Conservation (phyloP, 2,113 vertebrate species). For the Chiloscyllium plagiosum region DNA sequence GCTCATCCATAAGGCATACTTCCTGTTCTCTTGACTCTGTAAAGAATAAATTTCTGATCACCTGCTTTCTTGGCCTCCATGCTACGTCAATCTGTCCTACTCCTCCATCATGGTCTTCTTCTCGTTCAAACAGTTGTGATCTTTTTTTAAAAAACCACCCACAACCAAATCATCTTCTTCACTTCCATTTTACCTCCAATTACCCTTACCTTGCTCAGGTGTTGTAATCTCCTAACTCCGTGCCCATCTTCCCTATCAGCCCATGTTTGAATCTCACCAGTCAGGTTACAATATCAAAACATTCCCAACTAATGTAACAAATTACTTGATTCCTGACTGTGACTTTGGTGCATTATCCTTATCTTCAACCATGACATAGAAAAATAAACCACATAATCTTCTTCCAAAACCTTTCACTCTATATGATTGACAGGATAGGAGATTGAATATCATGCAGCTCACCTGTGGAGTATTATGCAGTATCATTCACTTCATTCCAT, state of each 20-base stretch:
- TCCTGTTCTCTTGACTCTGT: background rate
- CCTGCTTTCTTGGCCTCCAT: background rate
- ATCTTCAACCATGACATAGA: background rate
- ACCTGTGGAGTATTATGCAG: too few species aligned
- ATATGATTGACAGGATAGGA: too few species aligned
- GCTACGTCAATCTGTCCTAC: background rate
- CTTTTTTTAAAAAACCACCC: background rate
- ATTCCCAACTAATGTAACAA: background rate
- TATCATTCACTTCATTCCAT: background rate
- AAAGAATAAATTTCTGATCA: background rate
- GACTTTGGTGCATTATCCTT: background rate
- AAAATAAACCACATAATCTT: background rate
- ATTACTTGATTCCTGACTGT: background rate
- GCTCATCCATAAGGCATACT: background rate
- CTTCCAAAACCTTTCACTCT: background rate
- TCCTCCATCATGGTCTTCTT: background rate
- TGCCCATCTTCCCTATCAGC: background rate
- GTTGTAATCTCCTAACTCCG: background rate
- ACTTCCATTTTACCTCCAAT: background rate
- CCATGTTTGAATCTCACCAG: background rate
- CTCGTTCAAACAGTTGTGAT: background rate
- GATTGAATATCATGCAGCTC: too few species aligned
- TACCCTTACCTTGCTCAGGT: background rate
- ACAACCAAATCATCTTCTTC: background rate
- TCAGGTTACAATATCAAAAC: background rate